Conservation (phyloP, 2,113 vertebrate genomes). For the Zosterops borbonicus region DNA sequence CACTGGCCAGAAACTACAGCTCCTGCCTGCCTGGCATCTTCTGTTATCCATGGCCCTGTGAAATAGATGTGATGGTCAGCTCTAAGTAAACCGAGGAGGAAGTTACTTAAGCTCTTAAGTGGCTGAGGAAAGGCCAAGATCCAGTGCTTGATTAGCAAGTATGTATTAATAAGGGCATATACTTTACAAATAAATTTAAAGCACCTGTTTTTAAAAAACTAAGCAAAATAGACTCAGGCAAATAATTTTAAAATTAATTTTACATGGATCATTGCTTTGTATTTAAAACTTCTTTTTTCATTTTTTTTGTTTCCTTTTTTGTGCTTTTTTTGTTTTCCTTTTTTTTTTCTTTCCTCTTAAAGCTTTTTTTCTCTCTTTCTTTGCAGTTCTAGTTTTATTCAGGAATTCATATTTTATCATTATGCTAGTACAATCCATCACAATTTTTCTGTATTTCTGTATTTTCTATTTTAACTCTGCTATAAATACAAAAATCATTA, state of each 20-base stretch:
- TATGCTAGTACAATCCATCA: background rate
- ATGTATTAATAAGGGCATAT: fast-evolving
- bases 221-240: background rate
- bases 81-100: background rate
- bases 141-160: background rate
- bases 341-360: background rate
- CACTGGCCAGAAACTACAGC: background rate
- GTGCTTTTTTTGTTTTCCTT: background rate
- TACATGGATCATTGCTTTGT: background rate
- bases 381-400: background rate
- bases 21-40: background rate
- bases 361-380: background rate
- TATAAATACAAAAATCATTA: background rate
- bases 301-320: background rate
- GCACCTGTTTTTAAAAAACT: fast-evolving
- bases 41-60: background rate
- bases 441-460: background rate
- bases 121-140: background rate
- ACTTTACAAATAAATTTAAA: background rate
- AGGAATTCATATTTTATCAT: background rate
- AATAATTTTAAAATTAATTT: background rate
- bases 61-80: background rate
- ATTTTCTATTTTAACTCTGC: background rate
- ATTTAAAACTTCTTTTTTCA: background rate
- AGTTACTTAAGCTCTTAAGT: background rate